These are phyloP conservation scores for Dolichoris vasculosae DNA, from an alignment of 1,140 invertebrate genomes.

Conservation along the genomic window DNA sequence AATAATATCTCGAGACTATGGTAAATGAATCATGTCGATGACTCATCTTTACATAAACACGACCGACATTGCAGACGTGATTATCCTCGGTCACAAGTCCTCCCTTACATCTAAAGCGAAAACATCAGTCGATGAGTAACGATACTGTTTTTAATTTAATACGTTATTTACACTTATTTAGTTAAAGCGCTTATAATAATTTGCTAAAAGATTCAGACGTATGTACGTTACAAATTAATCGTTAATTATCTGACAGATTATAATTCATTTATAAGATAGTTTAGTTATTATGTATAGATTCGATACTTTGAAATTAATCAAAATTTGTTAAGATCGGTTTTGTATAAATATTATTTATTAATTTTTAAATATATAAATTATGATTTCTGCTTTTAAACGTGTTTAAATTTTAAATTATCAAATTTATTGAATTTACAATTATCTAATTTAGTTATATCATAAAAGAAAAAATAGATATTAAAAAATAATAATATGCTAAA, in stretches of 20 bases:
- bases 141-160: neutral
- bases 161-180: neutral
- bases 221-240: neutral
- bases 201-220: neutral
- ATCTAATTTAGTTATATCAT: neutral
- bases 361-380: no score
- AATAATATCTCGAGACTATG: neutral
- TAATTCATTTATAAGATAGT: neutral
- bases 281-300: neutral
- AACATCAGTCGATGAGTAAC: neutral
- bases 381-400: no score
- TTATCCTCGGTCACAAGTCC: neutral
- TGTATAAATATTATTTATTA: no score
- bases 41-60: conserved; percentile 9
- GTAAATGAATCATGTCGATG: neutral
- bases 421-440: neutral
- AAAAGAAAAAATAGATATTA: no score
- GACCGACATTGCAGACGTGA: neutral
- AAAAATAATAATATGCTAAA: no score
- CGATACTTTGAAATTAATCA: neutral
- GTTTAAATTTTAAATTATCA: neutral
- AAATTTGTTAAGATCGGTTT: neutral
- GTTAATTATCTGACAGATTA: neutral
- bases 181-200: neutral
- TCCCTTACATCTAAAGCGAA: neutral